These are phyloP conservation scores for Cryptus viduatorius DNA, from an alignment of 2,888 invertebrate genomes.

Conservation along the genomic window DNA sequence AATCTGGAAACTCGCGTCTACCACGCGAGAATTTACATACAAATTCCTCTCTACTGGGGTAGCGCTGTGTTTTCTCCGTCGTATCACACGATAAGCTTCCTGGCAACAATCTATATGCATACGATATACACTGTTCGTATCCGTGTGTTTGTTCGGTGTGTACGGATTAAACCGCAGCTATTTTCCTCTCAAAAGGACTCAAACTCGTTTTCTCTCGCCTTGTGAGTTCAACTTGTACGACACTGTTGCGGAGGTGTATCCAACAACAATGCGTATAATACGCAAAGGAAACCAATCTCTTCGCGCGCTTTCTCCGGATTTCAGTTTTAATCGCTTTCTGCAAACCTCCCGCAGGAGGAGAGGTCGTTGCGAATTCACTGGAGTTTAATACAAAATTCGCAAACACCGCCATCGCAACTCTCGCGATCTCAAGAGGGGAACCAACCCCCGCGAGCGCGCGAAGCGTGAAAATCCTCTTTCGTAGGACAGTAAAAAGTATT, in stretches of 20 bases:
- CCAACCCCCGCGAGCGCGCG: not conserved
- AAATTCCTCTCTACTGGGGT: constrained; percentile 24
- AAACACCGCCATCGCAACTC: not conserved
- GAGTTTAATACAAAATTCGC: constrained; percentile 35
- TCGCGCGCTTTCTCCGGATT: not conserved
- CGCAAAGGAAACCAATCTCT: constrained; percentile 11
- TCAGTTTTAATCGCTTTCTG: constrained; percentile 6
- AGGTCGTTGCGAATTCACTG: constrained; percentile 13
- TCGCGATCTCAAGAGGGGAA: not conserved
- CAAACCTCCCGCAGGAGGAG: not conserved
- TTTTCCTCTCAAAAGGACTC: constrained; percentile 11
- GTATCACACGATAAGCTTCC: not conserved
- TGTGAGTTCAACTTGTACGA: not conserved
- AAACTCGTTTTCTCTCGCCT: not conserved
- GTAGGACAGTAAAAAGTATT: constrained; percentile 46
- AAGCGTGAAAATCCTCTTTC: constrained; percentile 51
- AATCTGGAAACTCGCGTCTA: constrained; percentile 22
- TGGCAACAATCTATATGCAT: constrained; percentile 25
- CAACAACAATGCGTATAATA: not conserved
- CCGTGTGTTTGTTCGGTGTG: not conserved
- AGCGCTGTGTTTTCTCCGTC: constrained; percentile 10
- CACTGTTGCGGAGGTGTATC: not conserved
- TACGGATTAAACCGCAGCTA: not conserved
- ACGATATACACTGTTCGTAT: not conserved
- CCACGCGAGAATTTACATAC: constrained; percentile 42